A percentile compares a stretch with the other conserved stretches of the same genome.
Conservation (phyloP, 2,113 vertebrate genomes). For the Amblyornis subalaris region DNA sequence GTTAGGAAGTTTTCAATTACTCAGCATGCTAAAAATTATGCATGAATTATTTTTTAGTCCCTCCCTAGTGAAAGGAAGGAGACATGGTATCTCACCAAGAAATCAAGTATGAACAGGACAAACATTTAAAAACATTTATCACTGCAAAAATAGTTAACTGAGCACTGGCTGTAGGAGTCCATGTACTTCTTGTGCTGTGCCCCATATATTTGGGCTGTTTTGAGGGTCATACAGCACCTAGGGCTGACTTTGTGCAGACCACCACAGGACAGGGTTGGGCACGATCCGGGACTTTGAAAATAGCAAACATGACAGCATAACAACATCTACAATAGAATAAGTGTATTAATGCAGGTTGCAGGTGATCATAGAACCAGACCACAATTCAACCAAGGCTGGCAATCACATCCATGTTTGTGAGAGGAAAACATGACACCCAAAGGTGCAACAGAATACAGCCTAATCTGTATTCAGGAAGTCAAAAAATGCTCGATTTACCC, state of each 20-base stretch:
- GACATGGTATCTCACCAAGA: background rate
- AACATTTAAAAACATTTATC: background rate
- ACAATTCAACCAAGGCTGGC: background rate
- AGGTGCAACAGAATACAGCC: background rate
- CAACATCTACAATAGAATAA: background rate
- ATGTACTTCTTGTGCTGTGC: background rate
- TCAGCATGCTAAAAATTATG: background rate
- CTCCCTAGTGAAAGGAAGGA: background rate
- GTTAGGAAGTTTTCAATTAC: background rate
- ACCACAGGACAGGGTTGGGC: background rate
- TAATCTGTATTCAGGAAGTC: background rate
- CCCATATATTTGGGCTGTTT: background rate
- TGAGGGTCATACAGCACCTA: background rate
- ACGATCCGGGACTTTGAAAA: background rate
- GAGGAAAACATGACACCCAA: background rate
- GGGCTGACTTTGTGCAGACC: background rate
- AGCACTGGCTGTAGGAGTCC: background rate
- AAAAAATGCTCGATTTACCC: background rate
- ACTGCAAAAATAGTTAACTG: background rate
- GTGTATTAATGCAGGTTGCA: background rate
- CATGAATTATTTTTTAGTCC: background rate
- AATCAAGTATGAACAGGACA: background rate
- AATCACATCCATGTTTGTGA: background rate
- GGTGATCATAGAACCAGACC: background rate
- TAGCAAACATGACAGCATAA: background rate